Evolutionary conservation across 2,797 vertebrate genomes (phyloP).

Genomic region (Pterois miles): DNA sequence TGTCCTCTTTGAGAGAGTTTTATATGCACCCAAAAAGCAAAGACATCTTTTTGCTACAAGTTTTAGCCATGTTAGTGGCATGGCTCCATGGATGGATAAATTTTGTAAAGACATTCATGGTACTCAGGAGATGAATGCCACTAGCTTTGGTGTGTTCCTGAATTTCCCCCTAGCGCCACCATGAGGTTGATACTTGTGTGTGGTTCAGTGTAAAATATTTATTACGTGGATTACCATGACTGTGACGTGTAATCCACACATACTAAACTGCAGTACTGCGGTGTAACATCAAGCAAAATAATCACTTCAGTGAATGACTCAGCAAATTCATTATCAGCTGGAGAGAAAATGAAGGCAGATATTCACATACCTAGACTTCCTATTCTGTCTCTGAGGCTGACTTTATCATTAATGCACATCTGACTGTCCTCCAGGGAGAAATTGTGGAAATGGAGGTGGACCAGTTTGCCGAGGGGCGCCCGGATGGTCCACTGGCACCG

Average conservation of each 20-base stretch:
- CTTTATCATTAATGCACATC: slow-evolving; percentile 80
- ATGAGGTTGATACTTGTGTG: neutral
- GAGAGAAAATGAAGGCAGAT: neutral
- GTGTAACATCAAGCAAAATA: neutral
- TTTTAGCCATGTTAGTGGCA: neutral
- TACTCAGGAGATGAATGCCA: neutral
- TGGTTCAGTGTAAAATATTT: neutral
- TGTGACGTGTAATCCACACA: neutral
- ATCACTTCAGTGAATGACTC: neutral
- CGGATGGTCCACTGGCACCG: slow-evolving; percentile 82
- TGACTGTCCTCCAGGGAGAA: slow-evolving; percentile 84
- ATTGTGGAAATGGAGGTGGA: slow-evolving; percentile 78
- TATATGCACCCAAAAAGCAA: neutral
- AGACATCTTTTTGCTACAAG: neutral
- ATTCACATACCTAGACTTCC: slow-evolving; percentile 77
- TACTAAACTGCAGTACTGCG: neutral
- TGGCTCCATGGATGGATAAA: neutral
- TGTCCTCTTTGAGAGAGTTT: neutral
- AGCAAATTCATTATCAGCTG: neutral
- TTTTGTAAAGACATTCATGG: neutral
- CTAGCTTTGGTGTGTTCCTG: neutral
- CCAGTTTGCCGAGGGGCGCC: slow-evolving; percentile 74
- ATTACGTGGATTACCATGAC: neutral
- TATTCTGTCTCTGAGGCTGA: slow-evolving; percentile 73
- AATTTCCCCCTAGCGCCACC: neutral